Percentiles rank a stretch among this genome's conserved stretches.
These are phyloP conservation scores for Patella pellucida DNA, from an alignment of 2,888 invertebrate species.

Conservation along the genomic window DNA sequence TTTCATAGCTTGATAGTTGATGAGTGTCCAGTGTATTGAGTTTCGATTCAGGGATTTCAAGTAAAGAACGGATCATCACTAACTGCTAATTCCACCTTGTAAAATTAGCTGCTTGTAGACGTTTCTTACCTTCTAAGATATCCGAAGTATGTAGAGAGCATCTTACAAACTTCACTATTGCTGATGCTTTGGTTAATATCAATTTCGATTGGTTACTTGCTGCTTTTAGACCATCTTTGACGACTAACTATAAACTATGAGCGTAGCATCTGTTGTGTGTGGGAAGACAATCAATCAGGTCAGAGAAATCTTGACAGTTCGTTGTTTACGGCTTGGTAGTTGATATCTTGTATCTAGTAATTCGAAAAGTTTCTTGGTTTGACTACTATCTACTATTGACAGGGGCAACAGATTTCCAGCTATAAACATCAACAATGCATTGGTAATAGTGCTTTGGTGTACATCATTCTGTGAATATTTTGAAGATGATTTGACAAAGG, in stretches of 20 bases:
- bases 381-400: background rate
- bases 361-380: background rate
- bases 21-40: too few relatives aligned
- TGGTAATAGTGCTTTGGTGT: background rate
- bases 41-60: too few relatives aligned
- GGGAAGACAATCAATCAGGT: background rate
- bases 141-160: background rate
- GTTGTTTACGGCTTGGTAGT: background rate
- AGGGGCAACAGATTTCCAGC: background rate
- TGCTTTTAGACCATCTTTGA: background rate
- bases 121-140: background rate
- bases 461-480: background rate
- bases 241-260: background rate
- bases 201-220: background rate
- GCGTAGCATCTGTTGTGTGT: background rate
- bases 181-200: background rate
- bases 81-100: background rate
- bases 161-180: background rate
- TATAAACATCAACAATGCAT: background rate
- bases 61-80: background rate
- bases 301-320: background rate
- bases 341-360: background rate
- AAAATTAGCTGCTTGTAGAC: background rate
- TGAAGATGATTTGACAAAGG: background rate
- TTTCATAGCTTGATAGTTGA: too few relatives aligned